Base-by-base conservation (phyloP, 1,140 invertebrate species). In the Drosophila oshimai region DNA sequence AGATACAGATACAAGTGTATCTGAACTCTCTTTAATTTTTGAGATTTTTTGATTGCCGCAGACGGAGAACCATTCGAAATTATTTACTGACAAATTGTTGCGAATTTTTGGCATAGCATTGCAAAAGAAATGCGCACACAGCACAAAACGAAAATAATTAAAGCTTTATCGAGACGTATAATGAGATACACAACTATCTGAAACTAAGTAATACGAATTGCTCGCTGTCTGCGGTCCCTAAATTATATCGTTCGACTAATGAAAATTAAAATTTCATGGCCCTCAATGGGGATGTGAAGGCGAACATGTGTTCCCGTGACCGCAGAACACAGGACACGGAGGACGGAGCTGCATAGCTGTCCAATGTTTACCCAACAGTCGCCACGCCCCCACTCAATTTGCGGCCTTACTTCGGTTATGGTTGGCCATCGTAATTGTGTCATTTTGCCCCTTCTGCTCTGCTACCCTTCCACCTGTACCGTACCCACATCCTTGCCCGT, bases 51-150 rank as follows among this genome's bases (percentile, higher is more conserved):
- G 36, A 61, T 28, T 49, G 44, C 55, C 18, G 69, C 68, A 55
- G 70, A 74, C 70, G 29, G 36, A 58, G 53, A 55, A 53, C 57
- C 77, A 77, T 77, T 81, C 83, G 60, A 88, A 87, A 87, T 88
- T 90, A 89, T 90, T 89, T 90, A 88, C 87, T 90, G 87, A 89
- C 88, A 90, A 90, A 90, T 90, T 89, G 88, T 90, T 83, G 69
- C 55, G 61, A 84, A 90, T 90, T 44, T 31, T 69, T 84, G n/a
- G 57, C 72, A 86, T 84, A 57, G 41, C 33, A 64, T 29, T 9
- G 20, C 41, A 44, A 64, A 28, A 71, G 72, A 89, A 90, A 89
- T 87, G 62, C 73, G 69, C 68, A 87, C 54, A 81, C 58, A 57
- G 46, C 55, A 47, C 44, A 74, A 62, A 81, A 80, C 50, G 54